Conservation (phyloP, 2,113 vertebrate genomes). For the Coracopsis vasa region DNA sequence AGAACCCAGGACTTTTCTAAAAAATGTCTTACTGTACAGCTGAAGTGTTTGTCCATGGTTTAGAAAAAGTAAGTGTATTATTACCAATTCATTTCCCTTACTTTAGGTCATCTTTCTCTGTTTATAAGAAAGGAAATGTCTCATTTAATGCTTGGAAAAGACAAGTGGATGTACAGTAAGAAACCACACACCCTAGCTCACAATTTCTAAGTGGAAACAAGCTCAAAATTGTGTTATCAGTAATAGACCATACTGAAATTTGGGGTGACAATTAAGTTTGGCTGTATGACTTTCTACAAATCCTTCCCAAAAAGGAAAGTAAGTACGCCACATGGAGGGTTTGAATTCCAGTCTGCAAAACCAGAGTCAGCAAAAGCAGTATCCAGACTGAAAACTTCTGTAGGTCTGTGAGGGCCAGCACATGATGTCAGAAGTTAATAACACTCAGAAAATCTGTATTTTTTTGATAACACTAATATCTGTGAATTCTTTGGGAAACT, state of each 20-base stretch:
- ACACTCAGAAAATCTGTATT: neutral
- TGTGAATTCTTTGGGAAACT: neutral
- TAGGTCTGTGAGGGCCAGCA: neutral
- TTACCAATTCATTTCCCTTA: neutral
- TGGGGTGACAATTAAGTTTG: neutral
- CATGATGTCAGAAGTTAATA: neutral
- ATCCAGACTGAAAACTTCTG: neutral
- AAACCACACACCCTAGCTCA: neutral
- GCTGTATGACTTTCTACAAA: neutral
- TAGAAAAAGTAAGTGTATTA: neutral
- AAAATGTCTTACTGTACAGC: neutral
- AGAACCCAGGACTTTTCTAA: neutral
- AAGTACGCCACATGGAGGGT: neutral
- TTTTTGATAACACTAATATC: neutral
- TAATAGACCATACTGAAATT: neutral
- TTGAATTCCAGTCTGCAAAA: neutral
- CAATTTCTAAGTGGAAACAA: neutral
- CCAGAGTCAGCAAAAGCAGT: neutral
- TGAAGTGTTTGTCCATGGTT: neutral
- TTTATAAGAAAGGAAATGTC: neutral
- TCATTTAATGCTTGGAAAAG: neutral
- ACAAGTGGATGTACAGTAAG: neutral
- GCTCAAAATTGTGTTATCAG: neutral
- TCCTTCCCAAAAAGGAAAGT: neutral
- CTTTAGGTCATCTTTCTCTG: neutral